Percentiles rank a stretch among this genome's conserved stretches.
Evolutionary conservation across 2,888 invertebrate genomes (phyloP).

Genomic region (Polyploca ridens): DNA sequence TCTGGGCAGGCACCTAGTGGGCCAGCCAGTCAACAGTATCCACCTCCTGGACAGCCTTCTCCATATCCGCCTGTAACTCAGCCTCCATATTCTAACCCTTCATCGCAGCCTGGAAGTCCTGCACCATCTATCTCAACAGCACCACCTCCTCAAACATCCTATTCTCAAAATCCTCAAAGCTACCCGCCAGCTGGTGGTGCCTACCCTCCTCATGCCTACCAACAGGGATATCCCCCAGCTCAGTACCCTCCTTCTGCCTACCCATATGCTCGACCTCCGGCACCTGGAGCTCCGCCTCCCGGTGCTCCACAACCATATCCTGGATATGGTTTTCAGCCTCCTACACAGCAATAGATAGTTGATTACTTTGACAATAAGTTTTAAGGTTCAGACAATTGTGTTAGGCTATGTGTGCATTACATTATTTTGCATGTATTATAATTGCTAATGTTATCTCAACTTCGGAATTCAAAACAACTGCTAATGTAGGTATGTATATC

Average conservation of each 20-base stretch:
- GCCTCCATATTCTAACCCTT: constrained; percentile 83
- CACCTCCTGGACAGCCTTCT: constrained; percentile 86
- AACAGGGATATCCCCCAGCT: constrained; percentile 81
- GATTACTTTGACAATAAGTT: constrained; percentile 10
- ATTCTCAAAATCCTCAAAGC: constrained; percentile 82
- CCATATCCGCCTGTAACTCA: constrained; percentile 86
- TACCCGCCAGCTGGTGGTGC: constrained; percentile 73
- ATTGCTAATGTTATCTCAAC: too few relatives aligned
- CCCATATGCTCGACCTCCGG: constrained; percentile 84
- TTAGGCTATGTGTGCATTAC: too few relatives aligned
- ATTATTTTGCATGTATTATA: too few relatives aligned
- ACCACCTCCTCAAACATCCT: constrained; percentile 83
- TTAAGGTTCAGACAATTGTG: background rate
- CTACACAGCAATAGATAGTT: constrained; percentile 84
- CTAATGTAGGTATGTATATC: too few relatives aligned
- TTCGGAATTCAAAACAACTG: too few relatives aligned
- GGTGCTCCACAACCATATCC: constrained; percentile 90
- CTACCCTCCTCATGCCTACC: constrained; percentile 81
- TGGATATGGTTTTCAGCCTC: constrained; percentile 92
- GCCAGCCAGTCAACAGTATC: constrained; percentile 86
- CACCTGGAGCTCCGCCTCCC: constrained; percentile 88
- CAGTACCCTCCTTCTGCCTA: constrained; percentile 85
- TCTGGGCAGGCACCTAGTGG: constrained; percentile 67
- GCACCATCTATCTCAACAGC: constrained; percentile 80
- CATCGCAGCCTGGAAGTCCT: constrained; percentile 81